Percentiles rank a stretch among this genome's conserved stretches.
These are phyloP conservation scores for Watsonalla cultraria DNA, from an alignment of 2,888 invertebrate species.

Conservation along the genomic window DNA sequence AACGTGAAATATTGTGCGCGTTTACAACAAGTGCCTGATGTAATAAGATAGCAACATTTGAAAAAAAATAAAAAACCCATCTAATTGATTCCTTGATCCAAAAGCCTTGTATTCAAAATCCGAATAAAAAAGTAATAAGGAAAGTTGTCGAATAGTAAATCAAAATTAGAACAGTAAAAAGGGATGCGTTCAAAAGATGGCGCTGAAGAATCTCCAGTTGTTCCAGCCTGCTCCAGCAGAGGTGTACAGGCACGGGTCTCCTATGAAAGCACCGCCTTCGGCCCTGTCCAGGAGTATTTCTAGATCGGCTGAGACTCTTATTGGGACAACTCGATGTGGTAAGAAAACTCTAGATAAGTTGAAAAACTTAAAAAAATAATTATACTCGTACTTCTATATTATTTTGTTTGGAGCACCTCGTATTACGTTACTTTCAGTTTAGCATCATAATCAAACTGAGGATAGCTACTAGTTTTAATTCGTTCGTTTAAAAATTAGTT, in stretches of 20 bases:
- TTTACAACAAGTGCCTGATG: too few relatives aligned
- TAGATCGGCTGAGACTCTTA: conserved; percentile 65
- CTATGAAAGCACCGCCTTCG: conserved; percentile 62
- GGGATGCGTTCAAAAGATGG: conserved; percentile 42
- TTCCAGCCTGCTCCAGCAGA: conserved; percentile 55
- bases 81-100: too few relatives aligned
- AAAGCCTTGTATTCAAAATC: too few relatives aligned
- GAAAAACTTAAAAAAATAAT: too few relatives aligned
- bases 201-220: conserved; percentile 63
- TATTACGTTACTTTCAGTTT: too few relatives aligned
- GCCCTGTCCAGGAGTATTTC: conserved; percentile 59
- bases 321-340: conserved; percentile 50
- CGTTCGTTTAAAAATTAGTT: too few relatives aligned
- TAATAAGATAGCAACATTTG: too few relatives aligned
- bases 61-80: too few relatives aligned
- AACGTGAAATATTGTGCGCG: too few relatives aligned
- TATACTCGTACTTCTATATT: neutral
- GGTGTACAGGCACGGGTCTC: conserved; percentile 56
- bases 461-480: too few relatives aligned
- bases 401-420: neutral
- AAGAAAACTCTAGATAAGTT: conserved; percentile 14
- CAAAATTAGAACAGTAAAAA: conserved; percentile 25
- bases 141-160: neutral
- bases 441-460: too few relatives aligned
- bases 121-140: neutral